These are phyloP conservation scores for Eulemur macaco DNA, from an alignment of 2,113 vertebrate genomes.

Conservation along the genomic window DNA sequence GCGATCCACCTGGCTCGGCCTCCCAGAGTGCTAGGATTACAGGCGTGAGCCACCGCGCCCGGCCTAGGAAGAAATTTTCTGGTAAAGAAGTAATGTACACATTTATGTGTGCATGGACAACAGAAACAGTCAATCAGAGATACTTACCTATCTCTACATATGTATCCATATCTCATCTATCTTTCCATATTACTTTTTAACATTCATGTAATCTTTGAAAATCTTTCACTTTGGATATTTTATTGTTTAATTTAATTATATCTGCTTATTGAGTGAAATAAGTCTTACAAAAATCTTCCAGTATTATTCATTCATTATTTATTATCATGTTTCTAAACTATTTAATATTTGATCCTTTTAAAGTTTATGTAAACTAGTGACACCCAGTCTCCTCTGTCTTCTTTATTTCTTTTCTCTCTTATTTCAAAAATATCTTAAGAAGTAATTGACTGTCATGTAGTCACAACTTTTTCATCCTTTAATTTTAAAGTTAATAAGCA, in stretches of 20 bases:
- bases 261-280: not conserved
- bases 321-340: not conserved
- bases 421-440: not conserved
- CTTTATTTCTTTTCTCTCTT: not conserved
- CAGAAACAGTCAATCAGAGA: not conserved
- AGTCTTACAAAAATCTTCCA: not conserved
- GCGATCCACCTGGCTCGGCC: too few relatives aligned
- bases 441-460: not conserved
- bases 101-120: not conserved
- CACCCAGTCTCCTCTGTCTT: not conserved
- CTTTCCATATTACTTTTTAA: not conserved
- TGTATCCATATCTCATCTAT: not conserved
- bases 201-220: not conserved
- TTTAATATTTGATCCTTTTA: not conserved
- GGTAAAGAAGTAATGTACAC: not conserved
- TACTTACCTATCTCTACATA: not conserved
- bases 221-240: not conserved
- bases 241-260: not conserved
- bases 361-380: not conserved
- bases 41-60: too few relatives aligned
- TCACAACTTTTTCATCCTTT: not conserved
- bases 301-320: not conserved
- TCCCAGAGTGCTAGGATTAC: too few relatives aligned
- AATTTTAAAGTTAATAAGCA: not conserved
- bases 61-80: not conserved